Percentiles rank a stretch among this genome's conserved stretches.
Conservation (phyloP, 35 echinoderm and acorn worm species). For the Amphiura filiformis region DNA sequence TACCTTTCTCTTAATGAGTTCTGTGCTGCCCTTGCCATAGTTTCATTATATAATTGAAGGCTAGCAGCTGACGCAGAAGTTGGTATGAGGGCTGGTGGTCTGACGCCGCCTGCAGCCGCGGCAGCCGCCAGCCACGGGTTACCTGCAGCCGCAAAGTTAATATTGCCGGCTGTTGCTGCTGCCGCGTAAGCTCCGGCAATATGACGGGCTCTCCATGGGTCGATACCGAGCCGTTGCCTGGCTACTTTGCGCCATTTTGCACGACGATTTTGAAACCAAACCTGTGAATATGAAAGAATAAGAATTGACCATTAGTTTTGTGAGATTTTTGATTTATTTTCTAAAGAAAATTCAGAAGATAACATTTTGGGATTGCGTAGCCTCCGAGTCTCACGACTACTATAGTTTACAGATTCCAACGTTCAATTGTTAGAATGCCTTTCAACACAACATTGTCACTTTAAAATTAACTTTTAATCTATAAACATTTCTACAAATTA, state of each 20-base stretch:
- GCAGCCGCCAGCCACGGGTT: constrained; percentile 82
- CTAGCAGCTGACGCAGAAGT: constrained; percentile 20
- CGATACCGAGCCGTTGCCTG: constrained; percentile 79
- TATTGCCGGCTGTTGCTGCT: constrained; percentile 31
- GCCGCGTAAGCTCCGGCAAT: constrained; percentile 40
- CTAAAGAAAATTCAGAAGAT: background rate
- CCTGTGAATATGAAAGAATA: constrained; percentile 44
- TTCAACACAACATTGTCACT: too few species aligned
- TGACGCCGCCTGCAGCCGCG: constrained; percentile 41
- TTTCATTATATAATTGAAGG: constrained; percentile 43
- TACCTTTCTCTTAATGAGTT: constrained; percentile 48
- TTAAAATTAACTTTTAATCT: too few species aligned
- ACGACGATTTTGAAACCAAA: constrained; percentile 98
- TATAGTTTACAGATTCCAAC: too few species aligned
- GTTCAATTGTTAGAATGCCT: too few species aligned
- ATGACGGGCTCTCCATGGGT: constrained; percentile 88
- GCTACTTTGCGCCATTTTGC: constrained; percentile 97
- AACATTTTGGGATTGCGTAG: background rate
- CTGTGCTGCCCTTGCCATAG: constrained; percentile 51
- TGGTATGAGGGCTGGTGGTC: background rate
- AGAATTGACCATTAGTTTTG: background rate
- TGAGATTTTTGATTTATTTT: background rate
- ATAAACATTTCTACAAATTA: too few species aligned
- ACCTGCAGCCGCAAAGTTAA: constrained; percentile 62
- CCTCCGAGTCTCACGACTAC: too few species aligned